phyloP scores from a whole-genome alignment of 1,140 invertebrate genomes.

The Drosophila repleta region DNA sequence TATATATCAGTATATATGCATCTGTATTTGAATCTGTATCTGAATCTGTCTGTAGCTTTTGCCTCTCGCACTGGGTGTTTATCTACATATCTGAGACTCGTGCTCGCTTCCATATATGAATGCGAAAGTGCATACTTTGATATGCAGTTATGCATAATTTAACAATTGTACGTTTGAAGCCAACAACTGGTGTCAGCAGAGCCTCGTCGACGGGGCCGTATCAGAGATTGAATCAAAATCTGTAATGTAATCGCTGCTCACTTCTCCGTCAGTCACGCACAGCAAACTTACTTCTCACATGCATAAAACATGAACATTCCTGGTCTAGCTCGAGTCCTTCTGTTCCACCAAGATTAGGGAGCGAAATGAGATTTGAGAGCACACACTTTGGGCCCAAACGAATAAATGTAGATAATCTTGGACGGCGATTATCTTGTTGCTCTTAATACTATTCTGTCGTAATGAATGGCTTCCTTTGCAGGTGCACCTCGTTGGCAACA shows the following conservation, averaged over 20 bases:
- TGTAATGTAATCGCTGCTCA: neutral
- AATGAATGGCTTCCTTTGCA: neutral
- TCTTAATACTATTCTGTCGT: neutral
- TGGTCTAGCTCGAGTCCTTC: too few relatives aligned
- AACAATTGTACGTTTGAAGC: slow-evolving; percentile 64
- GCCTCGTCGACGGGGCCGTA: slow-evolving; percentile 44
- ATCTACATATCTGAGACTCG: neutral
- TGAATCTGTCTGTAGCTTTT: neutral
- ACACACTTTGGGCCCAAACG: too few relatives aligned
- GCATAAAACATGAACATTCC: neutral
- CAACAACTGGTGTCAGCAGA: slow-evolving; percentile 21
- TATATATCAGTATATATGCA: too few relatives aligned
- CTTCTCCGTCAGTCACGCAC: neutral
- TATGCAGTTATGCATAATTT: slow-evolving; percentile 62
- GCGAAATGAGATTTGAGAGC: too few relatives aligned
- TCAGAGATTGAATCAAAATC: neutral
- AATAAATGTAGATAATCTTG: too few relatives aligned
- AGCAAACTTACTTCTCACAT: too few relatives aligned
- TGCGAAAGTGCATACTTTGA: slow-evolving; percentile 12
- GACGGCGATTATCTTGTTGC: too few relatives aligned
- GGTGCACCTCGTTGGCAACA: too few relatives aligned
- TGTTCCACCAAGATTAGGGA: too few relatives aligned
- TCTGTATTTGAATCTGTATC: neutral
- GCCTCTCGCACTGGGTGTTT: neutral
- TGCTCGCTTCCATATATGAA: slow-evolving; percentile 13